Evolutionary conservation across 2,113 vertebrate genomes (phyloP).

Genomic region (Sapajus apella): DNA sequence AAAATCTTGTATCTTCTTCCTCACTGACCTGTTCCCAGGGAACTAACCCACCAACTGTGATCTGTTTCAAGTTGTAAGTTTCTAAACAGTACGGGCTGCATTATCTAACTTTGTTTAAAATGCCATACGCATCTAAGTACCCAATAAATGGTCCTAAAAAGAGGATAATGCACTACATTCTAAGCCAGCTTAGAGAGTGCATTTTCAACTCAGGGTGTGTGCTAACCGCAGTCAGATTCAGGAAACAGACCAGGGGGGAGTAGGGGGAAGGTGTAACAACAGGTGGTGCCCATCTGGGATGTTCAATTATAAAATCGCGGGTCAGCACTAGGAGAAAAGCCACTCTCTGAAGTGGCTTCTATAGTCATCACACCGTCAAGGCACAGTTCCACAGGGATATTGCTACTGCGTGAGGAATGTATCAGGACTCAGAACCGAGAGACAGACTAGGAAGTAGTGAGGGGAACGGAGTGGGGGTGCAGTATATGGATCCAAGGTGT

Average conservation of each 20-base stretch:
- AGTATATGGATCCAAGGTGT: neutral
- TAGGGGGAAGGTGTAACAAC: neutral
- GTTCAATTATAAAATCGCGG: neutral
- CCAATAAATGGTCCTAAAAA: slow-evolving; percentile 13
- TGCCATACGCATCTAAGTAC: neutral
- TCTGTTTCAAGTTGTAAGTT: neutral
- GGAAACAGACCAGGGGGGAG: neutral
- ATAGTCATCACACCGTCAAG: neutral
- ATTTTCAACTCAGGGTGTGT: slow-evolving; percentile 7
- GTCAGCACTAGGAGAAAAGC: slow-evolving; percentile 15
- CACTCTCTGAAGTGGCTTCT: slow-evolving; percentile 34
- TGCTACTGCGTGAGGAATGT: neutral
- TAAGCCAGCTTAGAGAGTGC: neutral
- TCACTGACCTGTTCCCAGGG: neutral
- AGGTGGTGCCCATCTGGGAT: slow-evolving; percentile 71
- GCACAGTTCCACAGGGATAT: neutral
- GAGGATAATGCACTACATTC: neutral
- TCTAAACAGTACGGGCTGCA: neutral
- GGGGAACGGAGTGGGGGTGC: neutral
- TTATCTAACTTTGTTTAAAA: slow-evolving; percentile 14
- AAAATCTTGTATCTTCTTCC: neutral
- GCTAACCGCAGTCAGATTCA: slow-evolving; percentile 41
- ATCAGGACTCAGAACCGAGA: neutral
- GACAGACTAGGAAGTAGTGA: neutral
- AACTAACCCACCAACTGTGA: neutral